Base-by-base conservation (phyloP, 1,140 invertebrate species). In the Hydropsyche tenuis region DNA sequence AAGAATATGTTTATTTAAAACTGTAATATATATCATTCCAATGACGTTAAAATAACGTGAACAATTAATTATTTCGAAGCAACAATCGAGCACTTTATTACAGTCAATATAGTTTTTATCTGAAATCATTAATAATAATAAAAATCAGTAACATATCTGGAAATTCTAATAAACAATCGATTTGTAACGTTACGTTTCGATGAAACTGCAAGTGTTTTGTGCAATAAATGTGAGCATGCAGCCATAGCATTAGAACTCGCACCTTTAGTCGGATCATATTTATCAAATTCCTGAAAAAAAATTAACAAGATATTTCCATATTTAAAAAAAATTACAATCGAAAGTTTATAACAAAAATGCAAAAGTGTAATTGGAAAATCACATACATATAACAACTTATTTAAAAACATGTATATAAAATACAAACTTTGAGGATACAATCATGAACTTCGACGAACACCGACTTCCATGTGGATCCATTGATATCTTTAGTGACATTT, bases 1-100 rank as follows among this genome's bases (percentile, higher is more conserved):
- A 18, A 74, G 48, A 23, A 74, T 56, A 46, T 65, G 30, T 73
- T 74, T 77, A 11, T 12, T 64, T 22, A 77, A 20, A n/a, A 77
- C 18, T 1, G 53, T 65, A 5, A 77, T 46, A 62, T 77, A 77
- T 14, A 56, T n/a, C 20, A 73, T 65, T 20, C 75, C 75, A 46
- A 73, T 23, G 0, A 70, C 43, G 25, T 37, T 6, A 0, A 65
- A 1, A 6, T 69, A 30, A 9, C 60, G 56, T 20, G 2, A 30
- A 63, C 45, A 45, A 11, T 56, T 69, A 22, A 77, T 53, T 25
- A 77, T 69, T 51, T 74, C 73, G 11, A 69, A 12, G 43, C 45
- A 72, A 45, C 64, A 72, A 16, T 53, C 56, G n/a, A 73, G 14
- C 9, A 72, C 20, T 48, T 62, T 72, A 0, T 22, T 20, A 25